phyloP scores from a whole-genome alignment of 2,888 invertebrate species.

The Junonia oenone region DNA sequence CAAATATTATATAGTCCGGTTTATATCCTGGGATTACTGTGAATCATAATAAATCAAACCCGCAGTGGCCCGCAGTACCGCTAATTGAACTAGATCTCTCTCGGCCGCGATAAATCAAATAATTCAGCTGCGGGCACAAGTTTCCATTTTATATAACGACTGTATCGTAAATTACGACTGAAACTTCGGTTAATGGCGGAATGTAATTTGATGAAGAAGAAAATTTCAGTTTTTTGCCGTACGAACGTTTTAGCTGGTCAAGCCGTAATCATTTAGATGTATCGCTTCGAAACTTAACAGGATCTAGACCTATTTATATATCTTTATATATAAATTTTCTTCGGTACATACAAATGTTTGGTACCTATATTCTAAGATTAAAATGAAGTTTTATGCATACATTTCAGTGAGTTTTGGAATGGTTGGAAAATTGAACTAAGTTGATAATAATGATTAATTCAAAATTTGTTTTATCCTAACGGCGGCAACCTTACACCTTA shows the following conservation, averaged over 20 bases:
- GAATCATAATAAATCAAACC: constrained; percentile 75
- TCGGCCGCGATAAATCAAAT: constrained; percentile 60
- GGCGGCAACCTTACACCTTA: not conserved
- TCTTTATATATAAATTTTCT: too few relatives aligned
- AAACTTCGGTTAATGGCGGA: constrained; percentile 23
- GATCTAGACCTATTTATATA: too few relatives aligned
- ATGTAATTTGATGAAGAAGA: not conserved
- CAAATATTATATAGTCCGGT: not conserved
- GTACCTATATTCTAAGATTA: too few relatives aligned
- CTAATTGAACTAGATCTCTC: constrained; percentile 68
- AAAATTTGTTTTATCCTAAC: too few relatives aligned
- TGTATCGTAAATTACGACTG: constrained; percentile 21
- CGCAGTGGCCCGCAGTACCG: constrained; percentile 61
- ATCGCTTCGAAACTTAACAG: too few relatives aligned
- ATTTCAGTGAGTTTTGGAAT: too few relatives aligned
- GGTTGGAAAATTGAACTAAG: too few relatives aligned
- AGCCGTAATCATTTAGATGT: too few relatives aligned
- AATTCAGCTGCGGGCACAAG: constrained; percentile 60
- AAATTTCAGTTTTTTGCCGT: not conserved
- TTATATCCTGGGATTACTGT: constrained; percentile 34
- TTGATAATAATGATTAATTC: too few relatives aligned
- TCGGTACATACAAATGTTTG: too few relatives aligned
- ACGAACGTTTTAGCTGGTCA: not conserved
- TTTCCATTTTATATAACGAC: constrained; percentile 44
- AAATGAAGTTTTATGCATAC: too few relatives aligned